Conservation (phyloP, 2,113 vertebrate species). For the Leptodactylus fuscus region DNA sequence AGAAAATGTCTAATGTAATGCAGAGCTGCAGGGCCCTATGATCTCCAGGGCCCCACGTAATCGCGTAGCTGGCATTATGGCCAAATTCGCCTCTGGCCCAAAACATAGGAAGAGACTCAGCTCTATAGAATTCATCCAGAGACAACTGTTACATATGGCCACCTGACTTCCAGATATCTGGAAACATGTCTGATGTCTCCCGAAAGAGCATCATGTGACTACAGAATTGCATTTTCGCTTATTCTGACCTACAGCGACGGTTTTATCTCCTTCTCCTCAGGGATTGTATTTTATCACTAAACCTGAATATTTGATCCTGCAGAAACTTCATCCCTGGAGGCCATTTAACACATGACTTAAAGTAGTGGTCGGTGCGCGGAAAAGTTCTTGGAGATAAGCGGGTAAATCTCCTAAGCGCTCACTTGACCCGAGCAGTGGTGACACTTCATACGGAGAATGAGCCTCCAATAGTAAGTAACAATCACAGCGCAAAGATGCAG, state of each 20-base stretch:
- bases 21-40: no score
- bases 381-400: not conserved
- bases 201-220: not conserved
- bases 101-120: no score
- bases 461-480: constrained; percentile 76
- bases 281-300: not conserved
- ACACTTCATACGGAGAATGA: constrained; percentile 68
- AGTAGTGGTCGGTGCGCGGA: not conserved
- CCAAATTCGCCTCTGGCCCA: no score
- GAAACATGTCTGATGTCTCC: not conserved
- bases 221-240: not conserved
- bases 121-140: no score
- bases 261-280: not conserved
- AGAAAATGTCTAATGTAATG: no score
- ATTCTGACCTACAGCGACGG: not conserved
- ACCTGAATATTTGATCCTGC: not conserved
- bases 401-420: constrained; percentile 58
- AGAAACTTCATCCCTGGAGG: not conserved
- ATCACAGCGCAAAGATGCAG: constrained; percentile 73
- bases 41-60: no score
- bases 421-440: constrained; percentile 64
- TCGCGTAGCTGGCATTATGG: no score
- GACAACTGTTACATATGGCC: no score
- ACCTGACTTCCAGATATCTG: no score
- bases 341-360: not conserved